Evolutionary conservation across 2,888 invertebrate species (phyloP), one percentile per base, ranked within the genome.

Genomic region (Sericinus montela): DNA sequence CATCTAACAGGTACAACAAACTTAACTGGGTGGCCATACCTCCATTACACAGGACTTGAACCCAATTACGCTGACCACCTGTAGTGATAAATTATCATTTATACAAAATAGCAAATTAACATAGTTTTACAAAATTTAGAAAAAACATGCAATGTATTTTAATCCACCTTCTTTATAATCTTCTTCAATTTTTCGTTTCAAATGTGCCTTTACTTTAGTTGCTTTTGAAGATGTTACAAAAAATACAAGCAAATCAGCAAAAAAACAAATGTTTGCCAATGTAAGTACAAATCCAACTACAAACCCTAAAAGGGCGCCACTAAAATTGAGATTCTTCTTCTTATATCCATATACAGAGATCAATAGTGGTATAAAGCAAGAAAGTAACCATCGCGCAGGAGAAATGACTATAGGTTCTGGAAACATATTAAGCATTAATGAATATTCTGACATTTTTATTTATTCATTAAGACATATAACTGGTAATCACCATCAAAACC

Each of bases 11-110:
- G 70, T 95, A 96, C 15, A 97, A 78, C 29, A 96, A 66, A 0
- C 93, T 94, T 41, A 97, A 78, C 65, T 95, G 93, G 0, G 94
- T 91, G 13, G 96, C 95, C 91, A 96, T 94, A n/a, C 96, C 97
- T 1, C 93, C 94, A 83, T 97, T 97, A 71, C 97, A 97, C 0
- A 97, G 74, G 5, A 97, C 97, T 80, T 97, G 97, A 10, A 96
- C 84, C 97, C 97, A 97, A 72, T 94, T 95, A 53, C 97, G 91
- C 73, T 95, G 94, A 0, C 96, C 96, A 63, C 95, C 95, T 93
- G 62, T n/a, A 80, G 70, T n/a, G 5, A 1, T 11, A 11, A 32
- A 32, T 25, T 7, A 7, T 19, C 5, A 19, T 19, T n/a, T n/a
- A n/a, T 3, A 23, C 23, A 23, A 6, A 5, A 23, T 3, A 23